phyloP scores from a whole-genome alignment of 2,888 invertebrate genomes.

The Spisula solida region DNA sequence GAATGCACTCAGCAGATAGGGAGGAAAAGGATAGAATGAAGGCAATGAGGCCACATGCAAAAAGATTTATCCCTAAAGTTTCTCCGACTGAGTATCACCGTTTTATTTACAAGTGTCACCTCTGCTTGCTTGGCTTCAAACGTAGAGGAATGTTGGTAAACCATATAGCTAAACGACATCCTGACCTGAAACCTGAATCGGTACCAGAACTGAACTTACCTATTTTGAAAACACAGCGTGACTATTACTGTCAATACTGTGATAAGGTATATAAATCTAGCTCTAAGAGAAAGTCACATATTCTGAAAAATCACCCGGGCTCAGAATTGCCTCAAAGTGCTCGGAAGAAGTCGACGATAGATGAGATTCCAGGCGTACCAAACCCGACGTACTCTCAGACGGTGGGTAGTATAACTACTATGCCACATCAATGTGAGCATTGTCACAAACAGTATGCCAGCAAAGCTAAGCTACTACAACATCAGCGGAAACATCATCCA shows the following conservation, averaged over 20 bases:
- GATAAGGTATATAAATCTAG: slow-evolving; percentile 93
- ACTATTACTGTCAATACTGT: slow-evolving; percentile 95
- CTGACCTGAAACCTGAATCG: slow-evolving; percentile 90
- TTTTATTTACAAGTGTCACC: slow-evolving; percentile 93
- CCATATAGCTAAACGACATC: slow-evolving; percentile 92
- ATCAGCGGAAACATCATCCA: slow-evolving; percentile 88
- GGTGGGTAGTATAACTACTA: slow-evolving; percentile 92
- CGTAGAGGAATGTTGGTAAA: slow-evolving; percentile 95
- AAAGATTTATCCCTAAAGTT: slow-evolving; percentile 90
- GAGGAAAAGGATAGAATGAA: slow-evolving; percentile 77
- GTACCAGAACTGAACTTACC: slow-evolving; percentile 93
- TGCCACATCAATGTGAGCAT: slow-evolving; percentile 92
- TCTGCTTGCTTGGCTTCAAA: slow-evolving; percentile 93
- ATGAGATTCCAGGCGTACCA: slow-evolving; percentile 88
- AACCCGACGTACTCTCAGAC: slow-evolving; percentile 91
- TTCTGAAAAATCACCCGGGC: slow-evolving; percentile 94
- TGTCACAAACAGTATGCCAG: slow-evolving; percentile 96
- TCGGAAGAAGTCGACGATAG: slow-evolving; percentile 81
- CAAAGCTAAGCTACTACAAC: slow-evolving; percentile 90
- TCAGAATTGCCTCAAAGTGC: slow-evolving; percentile 90
- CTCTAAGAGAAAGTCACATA: slow-evolving; percentile 94
- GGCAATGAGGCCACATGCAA: slow-evolving; percentile 76
- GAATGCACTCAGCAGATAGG: slow-evolving; percentile 90
- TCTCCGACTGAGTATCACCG: slow-evolving; percentile 91
- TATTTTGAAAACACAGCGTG: slow-evolving; percentile 92